These are phyloP conservation scores for Pollenia amentaria DNA, from an alignment of 2,888 invertebrate species.

Conservation along the genomic window DNA sequence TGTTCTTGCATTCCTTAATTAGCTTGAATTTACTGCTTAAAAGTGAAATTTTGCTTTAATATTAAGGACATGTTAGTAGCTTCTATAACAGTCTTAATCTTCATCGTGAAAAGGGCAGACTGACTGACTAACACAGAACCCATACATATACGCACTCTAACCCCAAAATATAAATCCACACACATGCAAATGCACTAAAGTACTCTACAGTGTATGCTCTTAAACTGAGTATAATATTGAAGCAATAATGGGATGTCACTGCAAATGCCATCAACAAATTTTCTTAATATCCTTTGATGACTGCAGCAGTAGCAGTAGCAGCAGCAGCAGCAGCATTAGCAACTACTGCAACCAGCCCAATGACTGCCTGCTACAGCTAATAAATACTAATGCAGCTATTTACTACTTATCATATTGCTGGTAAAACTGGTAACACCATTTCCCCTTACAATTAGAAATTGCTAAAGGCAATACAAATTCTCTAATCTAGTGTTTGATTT, in stretches of 20 bases:
- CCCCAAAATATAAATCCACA: background rate
- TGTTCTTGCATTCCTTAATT: background rate
- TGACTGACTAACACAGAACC: background rate
- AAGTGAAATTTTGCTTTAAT: background rate
- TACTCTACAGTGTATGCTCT: no score
- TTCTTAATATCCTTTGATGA: background rate
- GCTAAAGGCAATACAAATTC: no score
- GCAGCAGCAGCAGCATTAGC: no score
- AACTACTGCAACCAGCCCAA: background rate
- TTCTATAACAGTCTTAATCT: background rate
- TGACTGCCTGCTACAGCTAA: background rate
- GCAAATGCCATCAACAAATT: slow-evolving; percentile 20
- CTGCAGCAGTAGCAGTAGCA: background rate
- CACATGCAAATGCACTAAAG: background rate
- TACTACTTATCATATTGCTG: background rate
- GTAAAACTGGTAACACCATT: background rate
- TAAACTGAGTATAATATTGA: background rate
- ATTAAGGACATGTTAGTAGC: background rate
- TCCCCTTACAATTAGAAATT: background rate
- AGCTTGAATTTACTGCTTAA: background rate
- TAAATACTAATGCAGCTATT: slow-evolving; percentile 8
- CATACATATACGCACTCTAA: background rate
- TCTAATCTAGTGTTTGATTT: background rate
- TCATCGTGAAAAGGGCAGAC: no score
- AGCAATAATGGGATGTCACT: slow-evolving; percentile 31